phyloP scores from a whole-genome alignment of 2,888 invertebrate species.

The Caenorhabditis parvicauda region DNA sequence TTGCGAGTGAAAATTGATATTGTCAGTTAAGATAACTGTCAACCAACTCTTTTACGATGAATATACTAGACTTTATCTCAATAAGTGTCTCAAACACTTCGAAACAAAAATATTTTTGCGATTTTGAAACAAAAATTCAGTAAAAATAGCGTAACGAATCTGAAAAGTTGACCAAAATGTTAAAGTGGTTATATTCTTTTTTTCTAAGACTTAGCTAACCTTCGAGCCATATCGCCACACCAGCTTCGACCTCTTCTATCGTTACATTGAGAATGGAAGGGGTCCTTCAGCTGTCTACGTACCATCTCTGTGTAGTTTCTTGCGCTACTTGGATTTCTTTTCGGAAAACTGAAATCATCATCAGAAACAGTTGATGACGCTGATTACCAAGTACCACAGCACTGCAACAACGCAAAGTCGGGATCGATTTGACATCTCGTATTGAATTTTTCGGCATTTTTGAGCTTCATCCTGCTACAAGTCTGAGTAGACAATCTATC shows the following conservation, averaged over 20 bases:
- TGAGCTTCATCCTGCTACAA: conserved; percentile 41
- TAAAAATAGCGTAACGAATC: not conserved
- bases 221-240: conserved; percentile 29
- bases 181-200: not conserved
- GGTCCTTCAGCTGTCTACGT: conserved; percentile 27
- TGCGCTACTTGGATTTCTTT: conserved; percentile 12
- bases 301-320: conserved; percentile 20
- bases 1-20: not conserved
- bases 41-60: not conserved
- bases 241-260: conserved; percentile 34
- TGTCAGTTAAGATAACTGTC: not conserved
- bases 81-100: too few species aligned
- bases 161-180: not conserved
- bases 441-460: conserved; percentile 33
- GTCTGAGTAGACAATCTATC: conserved; percentile 51
- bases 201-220: conserved; percentile 10
- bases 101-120: too few species aligned
- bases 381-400: conserved; percentile 51
- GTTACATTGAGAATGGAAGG: conserved; percentile 27
- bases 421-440: conserved; percentile 48
- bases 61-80: too few species aligned
- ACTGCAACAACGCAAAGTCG: conserved; percentile 58
- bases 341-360: conserved; percentile 29
- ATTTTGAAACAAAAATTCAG: too few species aligned
- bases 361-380: not conserved